Evolutionary conservation across 2,888 invertebrate genomes (phyloP).

Genomic region (Drosophila kanekoi): DNA sequence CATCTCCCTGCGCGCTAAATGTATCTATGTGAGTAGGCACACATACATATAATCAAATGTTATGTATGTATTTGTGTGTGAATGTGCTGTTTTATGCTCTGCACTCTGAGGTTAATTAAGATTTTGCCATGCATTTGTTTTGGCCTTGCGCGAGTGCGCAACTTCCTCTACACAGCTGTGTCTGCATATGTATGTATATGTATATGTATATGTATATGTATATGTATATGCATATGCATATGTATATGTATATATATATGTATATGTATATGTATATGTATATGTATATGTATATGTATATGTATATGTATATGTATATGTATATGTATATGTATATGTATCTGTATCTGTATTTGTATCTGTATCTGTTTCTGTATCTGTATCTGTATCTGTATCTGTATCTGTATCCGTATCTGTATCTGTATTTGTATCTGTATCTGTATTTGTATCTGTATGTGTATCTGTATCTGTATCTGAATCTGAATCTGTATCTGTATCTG

Average conservation of each 20-base stretch:
- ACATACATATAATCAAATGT: not conserved
- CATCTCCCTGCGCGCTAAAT: constrained; percentile 15
- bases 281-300: not conserved
- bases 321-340: constrained; percentile 6
- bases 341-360: not conserved
- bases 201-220: not conserved
- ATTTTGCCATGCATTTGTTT: constrained; percentile 77
- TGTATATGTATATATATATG: constrained; percentile 10
- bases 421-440: not conserved
- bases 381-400: constrained; percentile 4
- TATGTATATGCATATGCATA: not conserved
- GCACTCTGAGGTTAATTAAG: constrained; percentile 76
- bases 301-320: not conserved
- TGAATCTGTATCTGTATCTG: too few species aligned
- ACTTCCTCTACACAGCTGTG: constrained; percentile 4
- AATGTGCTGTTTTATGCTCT: constrained; percentile 63
- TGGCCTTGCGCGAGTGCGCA: constrained; percentile 44
- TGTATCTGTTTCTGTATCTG: constrained; percentile 10
- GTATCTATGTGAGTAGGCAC: not conserved
- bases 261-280: not conserved
- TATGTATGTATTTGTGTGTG: constrained; percentile 9
- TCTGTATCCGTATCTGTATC: constrained; percentile 1
- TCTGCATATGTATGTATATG: constrained; percentile 6
- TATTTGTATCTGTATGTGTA: constrained; percentile 1
- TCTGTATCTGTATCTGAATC: not conserved